Conservation (phyloP, 2,888 invertebrate species). For the Drosophila prostipennis region DNA sequence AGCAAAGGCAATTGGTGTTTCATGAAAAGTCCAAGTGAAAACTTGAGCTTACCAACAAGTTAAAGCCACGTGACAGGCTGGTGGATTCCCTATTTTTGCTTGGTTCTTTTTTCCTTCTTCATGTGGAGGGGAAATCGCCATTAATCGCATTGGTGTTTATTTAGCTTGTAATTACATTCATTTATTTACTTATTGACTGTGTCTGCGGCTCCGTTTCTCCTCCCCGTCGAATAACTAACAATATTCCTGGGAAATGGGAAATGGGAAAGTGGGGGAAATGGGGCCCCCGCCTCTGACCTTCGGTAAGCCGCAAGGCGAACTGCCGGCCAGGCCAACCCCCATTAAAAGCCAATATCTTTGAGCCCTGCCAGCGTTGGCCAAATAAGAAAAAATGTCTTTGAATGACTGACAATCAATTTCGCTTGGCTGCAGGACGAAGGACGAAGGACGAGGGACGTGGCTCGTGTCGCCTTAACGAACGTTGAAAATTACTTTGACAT, state of each 20-base stretch:
- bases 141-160: slow-evolving; percentile 82
- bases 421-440: slow-evolving; percentile 47
- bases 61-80: slow-evolving; percentile 25
- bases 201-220: slow-evolving; percentile 43
- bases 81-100: not conserved
- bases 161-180: slow-evolving; percentile 82
- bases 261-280: slow-evolving; percentile 2
- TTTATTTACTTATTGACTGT: slow-evolving; percentile 83
- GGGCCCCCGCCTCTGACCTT: slow-evolving; percentile 54
- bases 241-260: slow-evolving; percentile 51
- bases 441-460: slow-evolving; percentile 8
- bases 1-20: not conserved
- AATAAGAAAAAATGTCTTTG: slow-evolving; percentile 83
- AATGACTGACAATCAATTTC: slow-evolving; percentile 83
- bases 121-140: slow-evolving; percentile 40
- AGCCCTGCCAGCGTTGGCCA: slow-evolving; percentile 50
- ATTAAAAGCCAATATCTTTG: slow-evolving; percentile 78
- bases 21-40: not conserved
- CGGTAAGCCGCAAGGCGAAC: slow-evolving; percentile 59
- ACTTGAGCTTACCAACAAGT: not conserved
- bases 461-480: slow-evolving; percentile 81
- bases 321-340: slow-evolving; percentile 66
- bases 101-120: not conserved
- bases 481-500: slow-evolving; percentile 83
- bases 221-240: slow-evolving; percentile 67